Percentiles rank a stretch among this genome's conserved stretches.
Conservation (phyloP, 2,797 vertebrate genomes). For the Sebastes glaucus region DNA sequence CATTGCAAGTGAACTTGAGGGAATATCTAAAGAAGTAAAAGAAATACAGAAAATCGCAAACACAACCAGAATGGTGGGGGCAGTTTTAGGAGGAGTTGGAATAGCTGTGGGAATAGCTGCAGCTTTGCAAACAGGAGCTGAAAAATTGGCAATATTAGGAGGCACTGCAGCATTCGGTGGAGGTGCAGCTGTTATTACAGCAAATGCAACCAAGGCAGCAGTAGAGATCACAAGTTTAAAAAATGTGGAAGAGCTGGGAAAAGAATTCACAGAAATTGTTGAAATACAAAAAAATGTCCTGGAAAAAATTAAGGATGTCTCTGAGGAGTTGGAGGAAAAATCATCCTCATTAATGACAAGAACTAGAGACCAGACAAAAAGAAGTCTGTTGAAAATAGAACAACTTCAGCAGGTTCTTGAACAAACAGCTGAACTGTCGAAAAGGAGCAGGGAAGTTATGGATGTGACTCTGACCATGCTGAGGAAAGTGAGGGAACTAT, state of each 20-base stretch:
- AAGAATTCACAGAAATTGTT: not conserved
- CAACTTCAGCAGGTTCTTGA: not conserved
- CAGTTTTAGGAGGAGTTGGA: not conserved
- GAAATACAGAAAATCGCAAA: fast-evolving
- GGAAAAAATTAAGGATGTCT: not conserved
- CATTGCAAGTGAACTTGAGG: fast-evolving
- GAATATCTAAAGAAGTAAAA: not conserved
- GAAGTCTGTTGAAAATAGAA: not conserved
- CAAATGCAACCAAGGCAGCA: fast-evolving
- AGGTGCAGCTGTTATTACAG: not conserved
- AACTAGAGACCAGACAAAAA: not conserved
- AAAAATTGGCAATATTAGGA: fast-evolving
- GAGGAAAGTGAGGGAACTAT: not conserved
- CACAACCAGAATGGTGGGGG: fast-evolving
- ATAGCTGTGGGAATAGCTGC: fast-evolving
- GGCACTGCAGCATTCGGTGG: fast-evolving
- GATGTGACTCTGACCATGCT: not conserved
- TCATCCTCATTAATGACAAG: not conserved
- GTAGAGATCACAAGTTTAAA: not conserved
- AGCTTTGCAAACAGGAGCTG: fast-evolving
- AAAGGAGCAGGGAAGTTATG: not conserved
- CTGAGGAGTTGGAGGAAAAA: not conserved
- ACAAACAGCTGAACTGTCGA: not conserved
- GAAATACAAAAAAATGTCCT: not conserved
- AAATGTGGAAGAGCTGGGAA: not conserved